A percentile compares a stretch with the other conserved stretches of the same genome.
Conservation (phyloP, 2,113 vertebrate species). For the Sceloporus tristichus region DNA sequence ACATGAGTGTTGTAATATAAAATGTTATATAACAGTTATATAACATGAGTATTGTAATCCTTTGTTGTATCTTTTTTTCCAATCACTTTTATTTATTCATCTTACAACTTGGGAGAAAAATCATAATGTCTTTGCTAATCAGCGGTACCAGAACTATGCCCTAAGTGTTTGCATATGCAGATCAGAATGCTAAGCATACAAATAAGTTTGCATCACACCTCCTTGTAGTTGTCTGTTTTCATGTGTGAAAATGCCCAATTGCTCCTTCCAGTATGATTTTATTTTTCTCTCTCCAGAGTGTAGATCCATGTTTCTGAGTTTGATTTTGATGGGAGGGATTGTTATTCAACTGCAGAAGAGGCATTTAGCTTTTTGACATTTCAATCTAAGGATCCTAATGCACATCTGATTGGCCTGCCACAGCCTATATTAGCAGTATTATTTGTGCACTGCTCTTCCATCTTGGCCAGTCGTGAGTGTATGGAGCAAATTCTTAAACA, state of each 20-base stretch:
- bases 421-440: neutral
- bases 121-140: neutral
- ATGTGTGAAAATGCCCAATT: neutral
- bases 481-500: neutral
- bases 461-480: neutral
- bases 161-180: neutral
- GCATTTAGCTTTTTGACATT: constrained; percentile 16
- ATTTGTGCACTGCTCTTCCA: neutral
- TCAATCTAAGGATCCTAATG: neutral
- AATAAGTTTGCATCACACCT: constrained; percentile 24
- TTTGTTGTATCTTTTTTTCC: neutral
- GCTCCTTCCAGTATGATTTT: neutral
- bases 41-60: constrained; percentile 12
- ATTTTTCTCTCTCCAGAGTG: neutral
- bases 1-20: too few relatives aligned
- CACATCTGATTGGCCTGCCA: neutral
- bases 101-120: neutral
- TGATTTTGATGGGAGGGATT: constrained; percentile 1
- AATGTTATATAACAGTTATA: neutral
- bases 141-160: neutral
- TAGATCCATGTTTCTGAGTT: neutral
- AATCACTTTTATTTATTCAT: constrained; percentile 10
- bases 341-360: neutral
- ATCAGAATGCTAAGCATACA: constrained; percentile 3
- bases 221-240: constrained; percentile 16